Evolutionary conservation across 1,140 invertebrate genomes (phyloP), one percentile per base, ranked within the genome.

Genomic region (Trigoniulus corallinus): DNA sequence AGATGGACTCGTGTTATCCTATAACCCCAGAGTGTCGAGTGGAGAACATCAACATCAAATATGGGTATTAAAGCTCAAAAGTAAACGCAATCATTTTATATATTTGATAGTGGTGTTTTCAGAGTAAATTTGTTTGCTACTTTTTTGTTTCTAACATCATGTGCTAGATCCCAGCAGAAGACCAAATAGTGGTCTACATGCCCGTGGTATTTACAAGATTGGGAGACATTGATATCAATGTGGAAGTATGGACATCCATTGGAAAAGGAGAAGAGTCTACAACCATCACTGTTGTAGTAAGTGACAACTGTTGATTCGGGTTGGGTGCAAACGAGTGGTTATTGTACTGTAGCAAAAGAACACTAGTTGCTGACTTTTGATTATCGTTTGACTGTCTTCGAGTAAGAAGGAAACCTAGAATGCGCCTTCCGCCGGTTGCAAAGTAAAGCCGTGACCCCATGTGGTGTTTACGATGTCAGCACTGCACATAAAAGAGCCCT

Each of bases 151-250:
- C 48, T 27, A 13, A n/a, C n/a, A n/a, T n/a, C n/a, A n/a, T n/a
- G n/a, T n/a, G n/a, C n/a, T 44, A 44, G 42, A 44, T 44, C 12
- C 7, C 7, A 12, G 7, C 42, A 21, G 12, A 21, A 4, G 18
- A 44, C 12, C 42, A 44, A 44, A 18, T 1, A 66, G 68, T 64
- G 27, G 85, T 96, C 18, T 84, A 93, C 67, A 69, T 96, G 48
- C 92, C 92, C 0, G 82, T 97, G 22, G 88, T 96, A 15, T 80
- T 91, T 0, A 78, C 79, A 21, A 66, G 76, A 26, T 69, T 92
- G 3, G 88, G 89, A 1, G 74, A 82, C 51, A 75, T 95, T 3
- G 74, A 78, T 43, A 77, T 96, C 0, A 80, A 77, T 4, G 24
- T 44, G 12, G 42, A 44, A 18, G 42, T 24, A 7, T 44, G 42